Evolutionary conservation across 2,888 invertebrate genomes (phyloP).

Genomic region (Parnassius apollo): DNA sequence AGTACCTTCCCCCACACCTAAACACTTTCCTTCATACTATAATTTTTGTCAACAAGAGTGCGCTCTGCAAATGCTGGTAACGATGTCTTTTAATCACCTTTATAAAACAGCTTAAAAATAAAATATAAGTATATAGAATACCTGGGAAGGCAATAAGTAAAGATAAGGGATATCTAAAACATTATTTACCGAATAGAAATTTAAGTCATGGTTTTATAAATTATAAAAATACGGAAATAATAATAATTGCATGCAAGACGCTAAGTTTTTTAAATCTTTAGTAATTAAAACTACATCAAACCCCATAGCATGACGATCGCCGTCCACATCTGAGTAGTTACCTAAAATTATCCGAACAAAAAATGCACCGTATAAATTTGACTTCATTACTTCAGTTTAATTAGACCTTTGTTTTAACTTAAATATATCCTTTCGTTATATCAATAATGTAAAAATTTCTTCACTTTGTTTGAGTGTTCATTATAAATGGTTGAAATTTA

Average conservation of each 20-base stretch:
- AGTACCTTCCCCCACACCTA: no score
- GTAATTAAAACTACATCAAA: slow-evolving; percentile 69
- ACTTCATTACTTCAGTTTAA: slow-evolving; percentile 19
- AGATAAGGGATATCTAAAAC: no score
- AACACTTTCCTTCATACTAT: no score
- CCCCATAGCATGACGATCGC: slow-evolving; percentile 66
- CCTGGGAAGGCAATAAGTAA: no score
- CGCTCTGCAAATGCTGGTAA: no score
- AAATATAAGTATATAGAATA: no score
- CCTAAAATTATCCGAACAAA: slow-evolving; percentile 28
- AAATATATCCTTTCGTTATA: slow-evolving; percentile 16
- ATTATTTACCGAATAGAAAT: no score
- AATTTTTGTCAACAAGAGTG: no score
- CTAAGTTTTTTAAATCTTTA: slow-evolving; percentile 54
- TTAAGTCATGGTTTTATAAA: no score
- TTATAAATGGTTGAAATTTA: slow-evolving; percentile 50
- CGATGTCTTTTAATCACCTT: no score
- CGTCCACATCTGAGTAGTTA: slow-evolving; percentile 57
- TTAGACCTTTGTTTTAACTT: slow-evolving; percentile 17
- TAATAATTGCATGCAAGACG: slow-evolving; percentile 3
- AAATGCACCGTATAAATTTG: slow-evolving; percentile 22
- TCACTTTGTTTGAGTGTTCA: slow-evolving; percentile 17
- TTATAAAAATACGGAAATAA: neutral
- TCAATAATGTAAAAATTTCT: slow-evolving; percentile 26
- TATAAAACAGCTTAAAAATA: no score